Evolutionary conservation across 2,888 invertebrate species (phyloP).

Genomic region (Tipula vernalis): DNA sequence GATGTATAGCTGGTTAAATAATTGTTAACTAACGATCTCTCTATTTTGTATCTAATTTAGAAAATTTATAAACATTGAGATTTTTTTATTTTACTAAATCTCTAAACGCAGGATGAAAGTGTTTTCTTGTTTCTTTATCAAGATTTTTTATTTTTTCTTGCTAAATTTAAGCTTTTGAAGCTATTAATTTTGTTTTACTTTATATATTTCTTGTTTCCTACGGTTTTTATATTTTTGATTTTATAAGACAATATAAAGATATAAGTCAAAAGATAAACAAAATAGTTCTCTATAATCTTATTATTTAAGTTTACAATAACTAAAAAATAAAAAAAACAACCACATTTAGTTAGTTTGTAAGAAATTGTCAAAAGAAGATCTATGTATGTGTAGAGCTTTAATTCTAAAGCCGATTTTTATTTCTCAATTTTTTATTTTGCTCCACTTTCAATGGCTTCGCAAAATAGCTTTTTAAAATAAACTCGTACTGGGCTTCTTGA

Average conservation of each 20-base stretch:
- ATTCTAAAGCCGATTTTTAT: too few species aligned
- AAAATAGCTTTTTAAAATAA: too few species aligned
- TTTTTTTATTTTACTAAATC: neutral
- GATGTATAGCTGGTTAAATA: neutral
- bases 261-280: constrained; percentile 4
- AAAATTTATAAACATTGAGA: neutral
- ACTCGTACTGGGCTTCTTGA: too few species aligned
- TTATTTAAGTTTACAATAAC: neutral
- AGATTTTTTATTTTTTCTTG: neutral
- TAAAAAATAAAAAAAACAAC: neutral
- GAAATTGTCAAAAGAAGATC: too few species aligned
- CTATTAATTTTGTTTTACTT: neutral
- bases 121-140: neutral
- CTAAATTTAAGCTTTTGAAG: neutral
- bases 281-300: neutral
- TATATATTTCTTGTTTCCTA: neutral
- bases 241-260: neutral
- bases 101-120: neutral
- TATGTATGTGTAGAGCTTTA: too few species aligned
- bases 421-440: too few species aligned
- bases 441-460: too few species aligned
- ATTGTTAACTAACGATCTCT: constrained; percentile 4
- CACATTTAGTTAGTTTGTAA: too few species aligned
- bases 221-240: neutral
- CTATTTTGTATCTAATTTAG: neutral